A percentile compares a stretch with the other conserved stretches of the same genome.
Evolutionary conservation across 2,888 invertebrate genomes (phyloP).

Genomic region (Chelonus formosanus): DNA sequence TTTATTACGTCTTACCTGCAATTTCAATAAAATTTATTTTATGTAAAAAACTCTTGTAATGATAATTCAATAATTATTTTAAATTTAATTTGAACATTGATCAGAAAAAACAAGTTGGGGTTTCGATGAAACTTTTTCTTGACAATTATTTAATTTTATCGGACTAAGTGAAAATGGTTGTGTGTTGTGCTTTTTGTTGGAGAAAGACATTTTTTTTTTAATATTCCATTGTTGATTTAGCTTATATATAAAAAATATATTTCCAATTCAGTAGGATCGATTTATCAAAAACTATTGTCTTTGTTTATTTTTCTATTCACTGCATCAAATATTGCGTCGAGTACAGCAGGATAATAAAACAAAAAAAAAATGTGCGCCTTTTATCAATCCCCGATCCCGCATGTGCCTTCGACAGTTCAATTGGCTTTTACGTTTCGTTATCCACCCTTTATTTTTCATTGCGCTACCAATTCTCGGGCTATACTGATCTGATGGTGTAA

Average conservation of each 20-base stretch:
- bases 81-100: too few species aligned
- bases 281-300: constrained; percentile 30
- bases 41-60: too few species aligned
- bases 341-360: constrained; percentile 19
- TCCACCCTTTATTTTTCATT: constrained; percentile 29
- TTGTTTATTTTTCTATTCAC: constrained; percentile 32
- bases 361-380: constrained; percentile 21
- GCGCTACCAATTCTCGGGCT: constrained; percentile 9
- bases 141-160: too few species aligned
- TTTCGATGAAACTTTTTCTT: too few species aligned
- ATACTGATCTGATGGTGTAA: constrained; percentile 9
- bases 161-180: too few species aligned
- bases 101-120: too few species aligned
- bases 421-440: constrained; percentile 35
- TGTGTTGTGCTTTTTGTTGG: too few species aligned
- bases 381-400: constrained; percentile 36
- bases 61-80: too few species aligned
- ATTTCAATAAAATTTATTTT: too few species aligned
- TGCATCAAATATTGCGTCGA: constrained; percentile 33
- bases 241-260: constrained; percentile 8
- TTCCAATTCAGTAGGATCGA: constrained; percentile 22
- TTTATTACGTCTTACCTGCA: too few species aligned
- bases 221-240: not conserved
- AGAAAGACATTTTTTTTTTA: not conserved
- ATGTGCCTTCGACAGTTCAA: constrained; percentile 37